phyloP scores from a whole-genome alignment of 2,113 vertebrate species.

The Triplophysa siluroides region DNA sequence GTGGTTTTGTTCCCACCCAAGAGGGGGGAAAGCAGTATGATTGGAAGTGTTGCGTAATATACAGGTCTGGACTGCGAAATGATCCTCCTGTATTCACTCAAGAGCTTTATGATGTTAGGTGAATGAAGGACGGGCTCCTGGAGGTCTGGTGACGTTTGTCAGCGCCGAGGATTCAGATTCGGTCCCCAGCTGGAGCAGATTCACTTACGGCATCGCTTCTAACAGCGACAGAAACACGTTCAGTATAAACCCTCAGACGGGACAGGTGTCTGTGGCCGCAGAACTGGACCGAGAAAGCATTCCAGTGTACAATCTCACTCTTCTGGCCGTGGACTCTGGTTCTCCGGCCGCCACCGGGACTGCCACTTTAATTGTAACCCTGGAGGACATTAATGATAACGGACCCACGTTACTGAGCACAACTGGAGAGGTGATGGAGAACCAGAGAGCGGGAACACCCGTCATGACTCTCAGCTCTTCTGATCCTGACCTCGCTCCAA shows the following conservation, averaged over 20 bases:
- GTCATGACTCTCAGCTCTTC: slow-evolving; percentile 83
- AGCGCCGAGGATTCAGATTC: slow-evolving; percentile 96
- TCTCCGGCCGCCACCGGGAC: slow-evolving; percentile 88
- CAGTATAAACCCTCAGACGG: slow-evolving; percentile 90
- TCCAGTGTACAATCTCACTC: slow-evolving; percentile 88
- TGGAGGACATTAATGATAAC: slow-evolving; percentile 96
- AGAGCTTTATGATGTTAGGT: slow-evolving; percentile 82
- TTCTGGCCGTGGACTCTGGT: slow-evolving; percentile 90
- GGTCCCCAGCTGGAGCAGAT: slow-evolving; percentile 95
- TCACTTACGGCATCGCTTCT: slow-evolving; percentile 87
- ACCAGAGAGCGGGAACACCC: slow-evolving; percentile 83
- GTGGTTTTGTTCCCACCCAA: too few relatives aligned
- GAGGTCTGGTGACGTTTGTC: slow-evolving; percentile 92
- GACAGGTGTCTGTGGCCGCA: slow-evolving; percentile 90
- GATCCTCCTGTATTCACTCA: slow-evolving; percentile 92
- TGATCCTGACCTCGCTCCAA: slow-evolving; percentile 91
- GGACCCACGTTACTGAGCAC: slow-evolving; percentile 83
- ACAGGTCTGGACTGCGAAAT: too few relatives aligned
- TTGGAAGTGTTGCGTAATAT: too few relatives aligned
- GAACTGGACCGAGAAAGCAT: slow-evolving; percentile 87
- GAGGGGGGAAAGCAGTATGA: too few relatives aligned
- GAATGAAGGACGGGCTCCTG: slow-evolving; percentile 87
- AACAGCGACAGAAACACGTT: slow-evolving; percentile 85
- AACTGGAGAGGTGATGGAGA: slow-evolving; percentile 91
- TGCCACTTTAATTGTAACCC: slow-evolving; percentile 83